phyloP scores from a whole-genome alignment of 2,113 vertebrate species.

The Spermophilus dauricus region DNA sequence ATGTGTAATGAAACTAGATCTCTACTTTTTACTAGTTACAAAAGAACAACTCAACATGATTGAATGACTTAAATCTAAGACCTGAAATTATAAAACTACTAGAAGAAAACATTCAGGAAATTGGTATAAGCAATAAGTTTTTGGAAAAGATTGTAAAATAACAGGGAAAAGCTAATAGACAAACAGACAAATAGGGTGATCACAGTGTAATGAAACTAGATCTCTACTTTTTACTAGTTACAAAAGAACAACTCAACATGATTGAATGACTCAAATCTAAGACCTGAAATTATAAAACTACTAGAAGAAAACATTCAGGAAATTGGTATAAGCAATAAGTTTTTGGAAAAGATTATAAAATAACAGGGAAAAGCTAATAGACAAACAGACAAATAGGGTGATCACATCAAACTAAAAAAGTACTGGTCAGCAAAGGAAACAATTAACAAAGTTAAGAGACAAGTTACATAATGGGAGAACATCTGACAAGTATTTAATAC shows the following conservation, averaged over 20 bases:
- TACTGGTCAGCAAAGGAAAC: neutral
- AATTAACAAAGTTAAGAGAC: neutral
- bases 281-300: neutral
- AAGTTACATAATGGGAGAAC: neutral
- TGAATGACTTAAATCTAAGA: neutral
- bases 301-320: neutral
- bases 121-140: neutral
- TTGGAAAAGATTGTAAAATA: neutral
- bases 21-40: no score
- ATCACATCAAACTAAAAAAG: neutral
- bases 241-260: neutral
- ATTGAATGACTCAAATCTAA: neutral
- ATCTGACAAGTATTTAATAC: neutral
- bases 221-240: no score
- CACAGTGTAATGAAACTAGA: no score
- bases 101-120: neutral
- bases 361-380: neutral
- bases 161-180: neutral
- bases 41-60: neutral
- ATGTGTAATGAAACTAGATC: no score
- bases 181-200: neutral
- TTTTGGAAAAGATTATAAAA: neutral
- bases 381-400: neutral
- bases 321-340: neutral
- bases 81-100: neutral